Percentiles rank a stretch among this genome's conserved stretches.
Conservation (phyloP, 2,888 invertebrate genomes). For the Eilema depressum region DNA sequence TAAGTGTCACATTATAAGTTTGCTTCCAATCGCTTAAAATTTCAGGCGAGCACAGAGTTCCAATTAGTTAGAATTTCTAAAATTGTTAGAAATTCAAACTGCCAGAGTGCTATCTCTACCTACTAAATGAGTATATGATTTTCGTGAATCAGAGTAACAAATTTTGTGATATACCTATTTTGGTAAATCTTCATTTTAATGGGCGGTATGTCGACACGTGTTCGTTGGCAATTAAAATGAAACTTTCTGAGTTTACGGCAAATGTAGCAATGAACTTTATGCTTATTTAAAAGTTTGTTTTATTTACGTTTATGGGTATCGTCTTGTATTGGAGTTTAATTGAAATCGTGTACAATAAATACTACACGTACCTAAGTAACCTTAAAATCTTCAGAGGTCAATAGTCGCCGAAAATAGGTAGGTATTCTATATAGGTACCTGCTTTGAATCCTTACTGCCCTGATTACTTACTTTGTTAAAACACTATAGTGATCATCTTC, state of each 20-base stretch:
- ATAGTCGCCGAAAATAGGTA: too few species aligned
- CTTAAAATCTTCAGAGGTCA: background rate
- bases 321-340: constrained; percentile 1
- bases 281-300: background rate
- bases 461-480: background rate
- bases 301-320: background rate
- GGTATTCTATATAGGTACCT: too few species aligned
- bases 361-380: background rate
- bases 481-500: background rate
- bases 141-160: background rate
- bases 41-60: background rate
- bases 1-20: too few species aligned
- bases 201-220: background rate
- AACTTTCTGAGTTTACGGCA: background rate
- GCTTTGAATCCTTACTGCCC: too few species aligned
- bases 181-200: background rate
- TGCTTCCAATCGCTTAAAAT: background rate
- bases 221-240: background rate
- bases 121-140: background rate
- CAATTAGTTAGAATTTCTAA: background rate
- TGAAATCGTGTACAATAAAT: background rate
- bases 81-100: background rate
- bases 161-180: background rate
- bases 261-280: constrained; percentile 4
- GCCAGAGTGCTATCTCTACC: background rate